Evolutionary conservation across 2,888 invertebrate genomes (phyloP).

Genomic region (Lasius platythorax): DNA sequence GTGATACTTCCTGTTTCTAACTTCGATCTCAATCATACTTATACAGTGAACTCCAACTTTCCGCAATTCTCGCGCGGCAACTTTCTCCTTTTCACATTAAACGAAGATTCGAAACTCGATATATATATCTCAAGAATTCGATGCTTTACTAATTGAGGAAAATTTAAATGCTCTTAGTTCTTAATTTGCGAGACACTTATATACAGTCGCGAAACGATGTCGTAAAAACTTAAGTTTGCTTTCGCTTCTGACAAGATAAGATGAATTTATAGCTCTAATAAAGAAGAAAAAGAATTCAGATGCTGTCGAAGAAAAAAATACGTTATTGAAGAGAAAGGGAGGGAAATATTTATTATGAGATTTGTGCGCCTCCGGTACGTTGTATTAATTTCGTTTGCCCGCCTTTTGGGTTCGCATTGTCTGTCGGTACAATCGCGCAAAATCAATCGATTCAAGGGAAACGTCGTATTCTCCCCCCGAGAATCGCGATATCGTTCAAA

Average conservation of each 20-base stretch:
- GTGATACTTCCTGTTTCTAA: neutral
- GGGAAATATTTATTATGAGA: slow-evolving; percentile 35
- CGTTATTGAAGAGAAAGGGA: slow-evolving; percentile 13
- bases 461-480: slow-evolving; percentile 66
- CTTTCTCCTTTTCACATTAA: neutral
- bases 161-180: neutral
- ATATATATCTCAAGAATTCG: neutral
- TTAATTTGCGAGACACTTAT: neutral
- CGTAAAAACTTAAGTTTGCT: neutral
- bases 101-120: neutral
- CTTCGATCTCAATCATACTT: neutral
- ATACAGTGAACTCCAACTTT: neutral
- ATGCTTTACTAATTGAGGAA: neutral
- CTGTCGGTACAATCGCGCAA: slow-evolving; percentile 73
- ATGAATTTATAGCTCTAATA: neutral
- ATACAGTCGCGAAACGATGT: neutral
- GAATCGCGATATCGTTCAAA: slow-evolving; percentile 57
- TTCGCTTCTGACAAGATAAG: neutral
- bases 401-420: slow-evolving; percentile 75
- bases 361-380: slow-evolving; percentile 54
- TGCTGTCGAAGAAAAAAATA: slow-evolving; percentile 33
- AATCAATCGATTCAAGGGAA: slow-evolving; percentile 75
- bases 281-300: neutral
- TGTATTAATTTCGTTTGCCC: slow-evolving; percentile 79
- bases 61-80: neutral